A percentile compares a stretch with the other conserved stretches of the same genome.
Conservation (phyloP, 1,140 invertebrate species). For the Zaprionus capensis region DNA sequence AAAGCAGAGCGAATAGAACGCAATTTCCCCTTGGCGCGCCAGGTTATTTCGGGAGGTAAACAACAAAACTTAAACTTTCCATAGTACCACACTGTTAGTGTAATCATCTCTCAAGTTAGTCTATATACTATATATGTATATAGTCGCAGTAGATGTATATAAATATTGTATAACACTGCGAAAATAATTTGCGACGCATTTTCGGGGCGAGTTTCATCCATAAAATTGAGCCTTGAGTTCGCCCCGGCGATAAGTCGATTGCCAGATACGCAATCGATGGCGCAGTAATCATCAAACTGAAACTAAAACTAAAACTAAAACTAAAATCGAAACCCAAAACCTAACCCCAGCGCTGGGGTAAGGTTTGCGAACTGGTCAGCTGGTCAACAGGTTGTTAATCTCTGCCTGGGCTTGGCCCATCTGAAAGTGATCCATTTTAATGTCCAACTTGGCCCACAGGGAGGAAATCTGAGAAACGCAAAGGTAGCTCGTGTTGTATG, state of each 20-base stretch:
- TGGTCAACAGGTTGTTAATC: background rate
- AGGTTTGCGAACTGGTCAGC: background rate
- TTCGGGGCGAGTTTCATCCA: conserved; percentile 36
- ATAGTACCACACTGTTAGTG: background rate
- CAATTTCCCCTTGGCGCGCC: conserved; percentile 26
- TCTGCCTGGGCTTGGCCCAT: background rate
- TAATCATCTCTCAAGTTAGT: conserved; percentile 11
- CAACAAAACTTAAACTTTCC: conserved; percentile 13
- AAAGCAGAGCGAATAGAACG: conserved; percentile 52
- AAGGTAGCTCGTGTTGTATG: background rate
- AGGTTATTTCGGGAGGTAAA: conserved; percentile 2
- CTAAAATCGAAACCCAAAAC: background rate
- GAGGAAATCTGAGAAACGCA: background rate
- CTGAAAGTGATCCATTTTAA: conserved; percentile 22
- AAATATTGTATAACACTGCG: conserved; percentile 9
- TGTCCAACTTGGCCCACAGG: conserved; percentile 7
- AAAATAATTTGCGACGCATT: conserved; percentile 68
- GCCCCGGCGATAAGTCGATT: conserved; percentile 60
- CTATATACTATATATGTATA: conserved; percentile 1
- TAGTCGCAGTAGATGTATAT: background rate
- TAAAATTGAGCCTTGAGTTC: conserved; percentile 62
- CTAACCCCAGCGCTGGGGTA: background rate
- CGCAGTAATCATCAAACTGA: conserved; percentile 36
- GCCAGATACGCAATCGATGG: conserved; percentile 64
- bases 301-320: background rate